Base-by-base conservation (phyloP, 2,888 invertebrate genomes). In the Spisula subtruncata region DNA sequence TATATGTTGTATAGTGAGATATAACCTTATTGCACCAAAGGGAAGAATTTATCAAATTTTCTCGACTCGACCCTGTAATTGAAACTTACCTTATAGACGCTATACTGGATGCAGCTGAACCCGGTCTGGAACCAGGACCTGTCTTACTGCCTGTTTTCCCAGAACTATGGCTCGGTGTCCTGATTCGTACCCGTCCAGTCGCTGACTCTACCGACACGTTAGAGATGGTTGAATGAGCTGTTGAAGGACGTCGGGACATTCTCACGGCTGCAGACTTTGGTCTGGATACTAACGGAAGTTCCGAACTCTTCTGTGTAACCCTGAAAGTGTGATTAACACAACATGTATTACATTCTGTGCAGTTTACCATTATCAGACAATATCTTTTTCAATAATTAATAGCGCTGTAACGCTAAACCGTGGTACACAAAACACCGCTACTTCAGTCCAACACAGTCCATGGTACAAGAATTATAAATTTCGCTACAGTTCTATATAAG, bases 121-220 rank as follows among this genome's bases (percentile, higher is more conserved):
- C 89, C 12, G 93, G 94, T 51, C 94, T 87, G 16, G 93, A 92
- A 25, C 89, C 75, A 51, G 2, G 25, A 51, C 82, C 60, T 20
- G 83, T 29, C 35, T 83, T 86, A 10, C 60, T 83, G 25, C 48
- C 80, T 5, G 79, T 56, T 35, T 81, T 86, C 56, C 51, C 83
- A 56, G 85, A 81, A 32, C 92, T 75, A 14, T 71, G 60, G 35
- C 79, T 66, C 20, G 91, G 86, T 41, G 92, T 86, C 85, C 90
- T 92, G n/a, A 92, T 86, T 25, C 92, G 81, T 29, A 91, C 88
- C 29, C 91, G 81, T 25, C 89, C 93, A 29, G 94, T 93, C 0
- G 93, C 93, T 12, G 93, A 92, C 25, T 93, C 93, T 87, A 93
- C 91, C 20, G 93, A 93, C 16, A 93, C 83, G 46, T 92, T 89